Percentiles rank a stretch among this genome's conserved stretches.
Evolutionary conservation across 1,140 invertebrate species (phyloP).

Genomic region (Ceratosolen fusciceps): DNA sequence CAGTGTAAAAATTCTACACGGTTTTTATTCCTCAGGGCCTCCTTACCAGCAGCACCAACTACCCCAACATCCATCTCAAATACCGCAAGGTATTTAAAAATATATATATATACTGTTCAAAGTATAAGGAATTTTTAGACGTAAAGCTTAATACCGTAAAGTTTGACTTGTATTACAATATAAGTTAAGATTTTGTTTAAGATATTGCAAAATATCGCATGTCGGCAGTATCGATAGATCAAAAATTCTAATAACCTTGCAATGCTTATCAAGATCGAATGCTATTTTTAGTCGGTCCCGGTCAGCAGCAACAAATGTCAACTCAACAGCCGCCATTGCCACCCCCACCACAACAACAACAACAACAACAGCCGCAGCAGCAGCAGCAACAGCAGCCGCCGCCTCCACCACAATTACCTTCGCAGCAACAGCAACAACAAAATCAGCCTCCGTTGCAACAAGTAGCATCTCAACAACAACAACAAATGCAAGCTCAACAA

Average conservation of each 20-base stretch:
- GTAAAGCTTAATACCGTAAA: background rate
- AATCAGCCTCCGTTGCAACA: conserved; percentile 35
- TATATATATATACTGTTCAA: conserved; percentile 1
- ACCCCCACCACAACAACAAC: conserved; percentile 48
- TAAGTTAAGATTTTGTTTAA: too few species aligned
- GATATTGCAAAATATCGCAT: background rate
- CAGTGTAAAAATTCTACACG: conserved; percentile 14
- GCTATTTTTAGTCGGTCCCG: conserved; percentile 1
- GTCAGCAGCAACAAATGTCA: conserved; percentile 45
- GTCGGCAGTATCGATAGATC: background rate
- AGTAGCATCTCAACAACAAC: conserved; percentile 45
- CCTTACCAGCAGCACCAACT: conserved; percentile 50
- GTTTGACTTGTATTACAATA: background rate
- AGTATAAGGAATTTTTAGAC: background rate
- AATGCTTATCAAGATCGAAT: background rate
- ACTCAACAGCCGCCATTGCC: conserved; percentile 49
- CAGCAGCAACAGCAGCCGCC: conserved; percentile 51
- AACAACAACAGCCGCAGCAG: conserved; percentile 52
- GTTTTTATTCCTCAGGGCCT: conserved; percentile 36
- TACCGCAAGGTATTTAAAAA: conserved; percentile 45
- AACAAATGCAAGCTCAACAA: conserved; percentile 47
- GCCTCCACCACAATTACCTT: conserved; percentile 45
- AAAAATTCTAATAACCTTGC: background rate
- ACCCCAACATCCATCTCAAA: conserved; percentile 48
- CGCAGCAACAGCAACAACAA: conserved; percentile 52